A percentile compares a stretch with the other conserved stretches of the same genome.
Evolutionary conservation across 2,797 vertebrate species (phyloP).

Genomic region (Sus cebifrons): DNA sequence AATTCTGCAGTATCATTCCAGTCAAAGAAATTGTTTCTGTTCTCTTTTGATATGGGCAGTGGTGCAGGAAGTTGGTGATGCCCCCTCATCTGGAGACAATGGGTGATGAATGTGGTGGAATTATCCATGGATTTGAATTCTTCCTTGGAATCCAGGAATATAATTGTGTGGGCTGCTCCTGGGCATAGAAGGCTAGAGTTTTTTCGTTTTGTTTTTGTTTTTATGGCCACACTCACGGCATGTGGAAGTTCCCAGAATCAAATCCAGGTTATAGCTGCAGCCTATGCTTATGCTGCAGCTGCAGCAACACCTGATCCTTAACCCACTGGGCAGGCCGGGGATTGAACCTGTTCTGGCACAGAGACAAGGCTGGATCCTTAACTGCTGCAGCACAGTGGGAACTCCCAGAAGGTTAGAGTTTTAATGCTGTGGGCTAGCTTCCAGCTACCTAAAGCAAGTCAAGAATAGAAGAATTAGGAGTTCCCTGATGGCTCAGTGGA

Average conservation of each 20-base stretch:
- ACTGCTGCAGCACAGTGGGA: too few relatives aligned
- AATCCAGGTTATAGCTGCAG: too few relatives aligned
- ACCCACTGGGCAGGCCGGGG: too few relatives aligned
- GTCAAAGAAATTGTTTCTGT: constrained; percentile 18
- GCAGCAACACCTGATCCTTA: too few relatives aligned
- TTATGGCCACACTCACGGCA: too few relatives aligned
- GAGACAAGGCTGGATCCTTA: too few relatives aligned
- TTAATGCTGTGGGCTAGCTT: neutral
- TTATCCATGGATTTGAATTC: neutral
- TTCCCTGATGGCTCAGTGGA: too few relatives aligned
- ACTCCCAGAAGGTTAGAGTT: neutral
- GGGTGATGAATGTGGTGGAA: neutral
- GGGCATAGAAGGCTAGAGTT: neutral
- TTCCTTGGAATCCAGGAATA: neutral
- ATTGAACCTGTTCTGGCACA: too few relatives aligned
- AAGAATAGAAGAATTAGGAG: neutral
- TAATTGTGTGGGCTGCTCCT: neutral
- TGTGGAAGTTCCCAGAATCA: too few relatives aligned
- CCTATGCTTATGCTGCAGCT: too few relatives aligned
- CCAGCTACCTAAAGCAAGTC: neutral
- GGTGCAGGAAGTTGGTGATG: neutral
- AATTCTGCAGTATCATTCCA: constrained; percentile 30
- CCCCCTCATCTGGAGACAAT: neutral
- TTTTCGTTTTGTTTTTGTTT: neutral
- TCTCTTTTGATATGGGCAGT: neutral